Percentiles rank a stretch among this genome's conserved stretches.
These are phyloP conservation scores for Formica selysi DNA, from an alignment of 1,140 invertebrate genomes.

Conservation along the genomic window DNA sequence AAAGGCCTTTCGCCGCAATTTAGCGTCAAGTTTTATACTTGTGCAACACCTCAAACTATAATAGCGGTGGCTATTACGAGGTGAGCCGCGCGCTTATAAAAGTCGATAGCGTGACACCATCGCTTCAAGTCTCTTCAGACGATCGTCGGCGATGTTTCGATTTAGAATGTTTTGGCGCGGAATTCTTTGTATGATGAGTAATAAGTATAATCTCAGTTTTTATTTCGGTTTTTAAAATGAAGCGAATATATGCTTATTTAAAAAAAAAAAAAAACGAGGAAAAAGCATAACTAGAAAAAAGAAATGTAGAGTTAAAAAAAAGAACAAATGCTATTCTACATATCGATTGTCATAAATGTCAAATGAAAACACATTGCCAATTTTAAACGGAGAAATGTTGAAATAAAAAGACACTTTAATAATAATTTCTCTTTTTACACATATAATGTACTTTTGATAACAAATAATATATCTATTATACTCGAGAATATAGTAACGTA, in stretches of 20 bases:
- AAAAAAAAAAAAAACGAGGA: background rate
- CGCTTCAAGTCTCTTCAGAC: slow-evolving; percentile 60
- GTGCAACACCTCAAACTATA: slow-evolving; percentile 59
- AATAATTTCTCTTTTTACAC: no score
- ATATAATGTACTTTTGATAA: background rate
- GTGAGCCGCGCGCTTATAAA: slow-evolving; percentile 52
- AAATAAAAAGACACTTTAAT: background rate
- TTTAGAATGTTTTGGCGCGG: slow-evolving; percentile 28
- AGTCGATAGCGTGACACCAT: slow-evolving; percentile 77
- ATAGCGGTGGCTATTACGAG: slow-evolving; percentile 69
- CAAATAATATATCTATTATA: background rate
- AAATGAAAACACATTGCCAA: background rate
- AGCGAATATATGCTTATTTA: background rate
- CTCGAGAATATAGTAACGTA: background rate
- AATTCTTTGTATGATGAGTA: slow-evolving; percentile 13
- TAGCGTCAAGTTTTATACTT: slow-evolving; percentile 67
- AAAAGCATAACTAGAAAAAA: background rate
- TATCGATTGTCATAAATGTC: slow-evolving; percentile 10
- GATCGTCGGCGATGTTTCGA: slow-evolving; percentile 28
- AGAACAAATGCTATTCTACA: background rate
- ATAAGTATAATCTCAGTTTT: background rate
- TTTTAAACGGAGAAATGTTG: background rate
- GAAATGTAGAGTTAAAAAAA: no score
- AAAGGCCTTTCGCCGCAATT: slow-evolving; percentile 57
- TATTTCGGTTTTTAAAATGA: slow-evolving; percentile 6